phyloP scores from a whole-genome alignment of 2,113 vertebrate species.

The Ailurus styani region DNA sequence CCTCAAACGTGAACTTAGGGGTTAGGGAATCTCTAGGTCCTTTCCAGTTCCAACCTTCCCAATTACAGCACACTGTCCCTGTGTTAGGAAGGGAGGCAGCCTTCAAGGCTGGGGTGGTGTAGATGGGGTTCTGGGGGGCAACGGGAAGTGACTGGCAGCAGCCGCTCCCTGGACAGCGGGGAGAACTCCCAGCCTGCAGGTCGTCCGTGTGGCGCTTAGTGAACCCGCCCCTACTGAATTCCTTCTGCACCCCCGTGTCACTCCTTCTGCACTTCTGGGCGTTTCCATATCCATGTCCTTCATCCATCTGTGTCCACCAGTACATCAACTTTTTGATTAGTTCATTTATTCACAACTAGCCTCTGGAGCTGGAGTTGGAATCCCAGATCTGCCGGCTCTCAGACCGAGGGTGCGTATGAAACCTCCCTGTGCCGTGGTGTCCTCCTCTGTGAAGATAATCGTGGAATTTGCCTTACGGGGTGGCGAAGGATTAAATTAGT shows the following conservation, averaged over 20 bases:
- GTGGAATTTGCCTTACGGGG: background rate
- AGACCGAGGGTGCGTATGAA: background rate
- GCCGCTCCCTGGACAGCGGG: background rate
- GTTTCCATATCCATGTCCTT: background rate
- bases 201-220: background rate
- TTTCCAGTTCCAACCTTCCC: background rate
- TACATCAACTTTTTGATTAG: background rate
- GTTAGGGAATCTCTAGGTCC: background rate
- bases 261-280: background rate
- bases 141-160: background rate
- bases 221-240: background rate
- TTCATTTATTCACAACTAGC: background rate
- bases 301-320: background rate
- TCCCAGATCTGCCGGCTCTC: background rate
- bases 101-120: background rate
- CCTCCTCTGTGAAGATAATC: background rate
- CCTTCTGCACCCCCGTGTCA: too few relatives aligned
- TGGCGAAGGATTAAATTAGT: background rate
- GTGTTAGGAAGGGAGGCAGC: background rate
- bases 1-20: background rate
- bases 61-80: background rate
- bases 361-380: background rate
- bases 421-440: background rate
- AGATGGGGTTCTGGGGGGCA: background rate
- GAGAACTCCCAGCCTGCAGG: background rate